phyloP scores from a whole-genome alignment of 2,113 vertebrate species.

The Albula goreensis region DNA sequence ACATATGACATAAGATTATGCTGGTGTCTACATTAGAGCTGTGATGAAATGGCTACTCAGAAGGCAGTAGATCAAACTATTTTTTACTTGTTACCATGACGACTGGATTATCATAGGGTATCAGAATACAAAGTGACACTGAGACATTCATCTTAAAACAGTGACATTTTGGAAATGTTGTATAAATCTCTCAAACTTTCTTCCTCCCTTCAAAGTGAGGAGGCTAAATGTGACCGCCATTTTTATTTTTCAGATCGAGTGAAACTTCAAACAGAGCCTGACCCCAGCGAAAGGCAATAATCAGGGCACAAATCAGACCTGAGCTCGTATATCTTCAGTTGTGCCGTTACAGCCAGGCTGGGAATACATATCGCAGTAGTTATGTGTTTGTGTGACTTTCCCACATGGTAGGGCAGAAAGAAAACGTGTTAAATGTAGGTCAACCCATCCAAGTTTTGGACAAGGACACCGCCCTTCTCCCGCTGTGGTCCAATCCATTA shows the following conservation, averaged over 20 bases:
- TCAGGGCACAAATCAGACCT: constrained; percentile 12
- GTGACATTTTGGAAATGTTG: neutral
- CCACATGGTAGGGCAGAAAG: neutral
- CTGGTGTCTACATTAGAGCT: neutral
- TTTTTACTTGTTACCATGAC: neutral
- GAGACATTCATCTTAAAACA: neutral
- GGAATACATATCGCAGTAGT: neutral
- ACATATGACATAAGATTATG: neutral
- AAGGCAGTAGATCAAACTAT: neutral
- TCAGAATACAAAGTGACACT: neutral
- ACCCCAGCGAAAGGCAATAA: neutral
- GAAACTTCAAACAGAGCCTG: neutral
- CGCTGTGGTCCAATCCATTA: too few species aligned
- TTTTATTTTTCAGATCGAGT: neutral
- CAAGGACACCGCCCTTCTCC: too few species aligned
- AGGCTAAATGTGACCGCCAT: neutral
- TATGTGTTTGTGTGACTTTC: neutral
- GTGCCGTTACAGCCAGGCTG: neutral
- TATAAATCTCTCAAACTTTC: neutral
- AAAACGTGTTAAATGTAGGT: too few species aligned
- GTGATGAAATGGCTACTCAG: neutral
- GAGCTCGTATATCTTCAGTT: neutral
- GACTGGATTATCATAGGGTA: neutral
- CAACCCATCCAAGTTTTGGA: too few species aligned
- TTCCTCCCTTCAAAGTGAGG: neutral